These are phyloP conservation scores for Hypselothyrea guttata DNA, from an alignment of 2,888 invertebrate species.

Conservation along the genomic window DNA sequence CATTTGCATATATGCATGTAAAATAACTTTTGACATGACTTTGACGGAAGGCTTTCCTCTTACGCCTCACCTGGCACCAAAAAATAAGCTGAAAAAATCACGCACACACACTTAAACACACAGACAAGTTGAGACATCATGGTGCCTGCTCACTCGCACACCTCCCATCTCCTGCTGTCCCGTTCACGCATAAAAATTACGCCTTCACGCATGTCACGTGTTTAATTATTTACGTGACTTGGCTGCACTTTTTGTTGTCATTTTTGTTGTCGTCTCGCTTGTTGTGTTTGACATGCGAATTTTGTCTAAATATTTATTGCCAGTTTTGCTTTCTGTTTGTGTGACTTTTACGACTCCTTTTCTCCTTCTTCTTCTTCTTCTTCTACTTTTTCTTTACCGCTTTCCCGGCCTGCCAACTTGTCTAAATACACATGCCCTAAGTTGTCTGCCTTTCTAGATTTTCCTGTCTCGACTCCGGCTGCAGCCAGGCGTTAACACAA, in stretches of 20 bases:
- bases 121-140: conserved; percentile 1
- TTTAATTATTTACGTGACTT: conserved; percentile 83
- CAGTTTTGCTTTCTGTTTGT: conserved; percentile 49
- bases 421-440: conserved; percentile 34
- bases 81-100: conserved; percentile 15
- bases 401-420: conserved; percentile 37
- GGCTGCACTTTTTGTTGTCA: conserved; percentile 63
- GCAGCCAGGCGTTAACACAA: conserved; percentile 42
- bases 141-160: conserved; percentile 15
- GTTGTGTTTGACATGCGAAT: conserved; percentile 59
- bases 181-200: conserved; percentile 72
- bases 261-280: conserved; percentile 13
- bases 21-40: too few species aligned
- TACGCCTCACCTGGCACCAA: background rate
- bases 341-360: conserved; percentile 10
- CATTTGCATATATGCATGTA: too few species aligned
- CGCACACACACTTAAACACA: conserved; percentile 5
- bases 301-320: conserved; percentile 76
- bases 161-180: conserved; percentile 29
- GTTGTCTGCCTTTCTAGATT: conserved; percentile 1
- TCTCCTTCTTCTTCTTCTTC: conserved; percentile 35
- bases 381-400: conserved; percentile 35
- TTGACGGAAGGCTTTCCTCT: too few species aligned
- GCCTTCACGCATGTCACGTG: conserved; percentile 82
- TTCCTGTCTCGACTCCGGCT: conserved; percentile 8